Conservation (phyloP, 2,888 invertebrate species). For the Drosophila algonquin region DNA sequence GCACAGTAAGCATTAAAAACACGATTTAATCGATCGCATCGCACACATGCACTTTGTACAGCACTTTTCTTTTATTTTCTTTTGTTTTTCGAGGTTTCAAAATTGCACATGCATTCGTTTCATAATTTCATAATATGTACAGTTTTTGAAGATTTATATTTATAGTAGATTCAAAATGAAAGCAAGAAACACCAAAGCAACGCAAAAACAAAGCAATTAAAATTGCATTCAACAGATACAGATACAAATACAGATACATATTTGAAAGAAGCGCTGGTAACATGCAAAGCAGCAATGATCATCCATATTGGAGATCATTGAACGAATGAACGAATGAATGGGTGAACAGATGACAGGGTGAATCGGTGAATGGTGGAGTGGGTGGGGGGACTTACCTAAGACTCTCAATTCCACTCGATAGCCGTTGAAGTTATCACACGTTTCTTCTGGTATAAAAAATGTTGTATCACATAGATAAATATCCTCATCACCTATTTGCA, state of each 20-base stretch:
- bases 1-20: constrained; percentile 6
- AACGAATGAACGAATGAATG: background rate
- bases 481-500: constrained; percentile 89
- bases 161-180: background rate
- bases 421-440: constrained; percentile 88
- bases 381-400: constrained; percentile 85
- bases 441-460: constrained; percentile 89
- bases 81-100: background rate
- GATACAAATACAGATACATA: no score
- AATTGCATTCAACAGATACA: background rate
- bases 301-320: background rate
- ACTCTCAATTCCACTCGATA: constrained; percentile 90
- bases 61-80: constrained; percentile 14
- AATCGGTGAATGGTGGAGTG: background rate
- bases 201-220: constrained; percentile 7
- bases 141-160: background rate
- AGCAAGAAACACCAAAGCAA: constrained; percentile 1
- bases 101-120: background rate
- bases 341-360: background rate
- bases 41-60: constrained; percentile 10
- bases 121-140: background rate
- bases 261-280: background rate
- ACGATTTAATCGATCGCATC: background rate
- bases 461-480: constrained; percentile 92
- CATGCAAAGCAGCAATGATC: background rate